These are phyloP conservation scores for Bubo scandiacus DNA, from an alignment of 2,113 vertebrate genomes.

Conservation along the genomic window DNA sequence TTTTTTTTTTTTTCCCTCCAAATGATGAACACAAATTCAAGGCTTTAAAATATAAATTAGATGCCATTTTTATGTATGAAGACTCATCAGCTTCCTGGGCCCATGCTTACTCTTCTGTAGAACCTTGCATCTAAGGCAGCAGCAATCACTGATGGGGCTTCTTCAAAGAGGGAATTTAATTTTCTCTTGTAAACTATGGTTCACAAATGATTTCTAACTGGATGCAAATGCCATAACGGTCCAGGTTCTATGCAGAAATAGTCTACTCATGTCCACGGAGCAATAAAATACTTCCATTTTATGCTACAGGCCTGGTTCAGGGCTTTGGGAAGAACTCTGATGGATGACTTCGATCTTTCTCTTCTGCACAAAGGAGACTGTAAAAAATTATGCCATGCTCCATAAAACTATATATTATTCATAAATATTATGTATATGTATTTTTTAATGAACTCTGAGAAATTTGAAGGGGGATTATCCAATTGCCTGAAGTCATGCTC, in stretches of 20 bases:
- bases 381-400: not conserved
- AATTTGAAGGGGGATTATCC: not conserved
- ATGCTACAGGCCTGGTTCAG: not conserved
- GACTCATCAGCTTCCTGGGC: not conserved
- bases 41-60: not conserved
- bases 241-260: not conserved
- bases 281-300: not conserved
- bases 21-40: not conserved
- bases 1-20: not conserved
- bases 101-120: not conserved
- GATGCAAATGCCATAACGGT: not conserved
- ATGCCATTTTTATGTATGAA: not conserved
- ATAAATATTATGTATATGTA: not conserved
- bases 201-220: not conserved
- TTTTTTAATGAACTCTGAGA: not conserved
- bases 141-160: not conserved
- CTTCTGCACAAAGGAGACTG: not conserved
- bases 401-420: not conserved
- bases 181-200: not conserved
- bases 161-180: not conserved
- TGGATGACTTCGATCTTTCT: not conserved
- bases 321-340: not conserved
- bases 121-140: not conserved
- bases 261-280: not conserved
- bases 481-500: not conserved